A percentile compares a stretch with the other conserved stretches of the same genome.
phyloP scores from a whole-genome alignment of 2,888 invertebrate genomes.

The Monoplex corrugatus region DNA sequence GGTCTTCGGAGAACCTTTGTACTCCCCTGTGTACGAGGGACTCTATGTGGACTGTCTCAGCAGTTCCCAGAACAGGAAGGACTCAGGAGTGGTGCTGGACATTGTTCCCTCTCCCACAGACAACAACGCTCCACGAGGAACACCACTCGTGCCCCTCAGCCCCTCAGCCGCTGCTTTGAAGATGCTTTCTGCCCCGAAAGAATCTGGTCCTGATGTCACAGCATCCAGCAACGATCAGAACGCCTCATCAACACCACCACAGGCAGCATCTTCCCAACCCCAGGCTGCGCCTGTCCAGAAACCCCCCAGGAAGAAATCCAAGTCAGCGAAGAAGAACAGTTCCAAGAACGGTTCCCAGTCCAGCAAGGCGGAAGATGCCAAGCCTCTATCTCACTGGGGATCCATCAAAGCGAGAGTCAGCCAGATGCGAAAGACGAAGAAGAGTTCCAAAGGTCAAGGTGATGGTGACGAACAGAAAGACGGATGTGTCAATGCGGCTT shows the following conservation, averaged over 20 bases:
- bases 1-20: conserved; percentile 1
- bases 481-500: neutral
- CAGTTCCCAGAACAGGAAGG: neutral
- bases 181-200: neutral
- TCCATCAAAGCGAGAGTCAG: neutral
- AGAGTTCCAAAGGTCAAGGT: neutral
- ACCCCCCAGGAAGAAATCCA: neutral
- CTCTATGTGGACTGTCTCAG: conserved; percentile 26
- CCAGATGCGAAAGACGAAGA: neutral
- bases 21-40: conserved; percentile 17
- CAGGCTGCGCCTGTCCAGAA: neutral
- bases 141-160: neutral
- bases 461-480: neutral
- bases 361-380: neutral
- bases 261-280: neutral
- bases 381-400: neutral
- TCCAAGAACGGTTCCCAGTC: neutral
- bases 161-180: neutral
- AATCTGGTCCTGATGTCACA: neutral
- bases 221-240: neutral
- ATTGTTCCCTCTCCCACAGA: neutral
- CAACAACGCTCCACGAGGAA: neutral
- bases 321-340: neutral
- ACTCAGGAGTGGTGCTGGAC: conserved; percentile 20
- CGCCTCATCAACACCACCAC: neutral